Percentiles rank a stretch among this genome's conserved stretches.
Conservation (phyloP, 2,888 invertebrate genomes). For the Tinea pellionella region DNA sequence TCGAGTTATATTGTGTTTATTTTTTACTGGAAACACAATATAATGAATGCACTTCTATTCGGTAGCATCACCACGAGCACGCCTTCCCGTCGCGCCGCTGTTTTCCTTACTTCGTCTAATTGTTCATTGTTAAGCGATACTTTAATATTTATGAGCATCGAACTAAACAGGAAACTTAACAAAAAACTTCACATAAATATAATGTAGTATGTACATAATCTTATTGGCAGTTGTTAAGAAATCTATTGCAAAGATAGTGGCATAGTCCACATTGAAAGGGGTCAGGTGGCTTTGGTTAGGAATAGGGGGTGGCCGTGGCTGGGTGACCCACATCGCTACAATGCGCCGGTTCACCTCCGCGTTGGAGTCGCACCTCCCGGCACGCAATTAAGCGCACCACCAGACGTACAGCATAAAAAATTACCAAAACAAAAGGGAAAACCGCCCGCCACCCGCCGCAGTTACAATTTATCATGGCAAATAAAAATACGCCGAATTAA, state of each 20-base stretch:
- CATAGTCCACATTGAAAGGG: constrained; percentile 28
- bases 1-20: constrained; percentile 50
- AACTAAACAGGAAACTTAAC: no score
- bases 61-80: constrained; percentile 24
- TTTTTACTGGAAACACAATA: constrained; percentile 53
- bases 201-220: not conserved
- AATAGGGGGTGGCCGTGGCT: constrained; percentile 3
- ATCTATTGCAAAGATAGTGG: not conserved
- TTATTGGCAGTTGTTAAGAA: not conserved
- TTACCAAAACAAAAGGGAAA: constrained; percentile 63
- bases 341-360: constrained; percentile 50
- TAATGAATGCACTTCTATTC: constrained; percentile 23
- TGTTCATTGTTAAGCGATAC: not conserved
- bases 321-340: constrained; percentile 57
- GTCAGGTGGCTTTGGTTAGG: constrained; percentile 25
- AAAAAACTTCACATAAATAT: no score
- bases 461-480: constrained; percentile 69
- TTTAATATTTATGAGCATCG: not conserved
- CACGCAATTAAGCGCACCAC: constrained; percentile 52
- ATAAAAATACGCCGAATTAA: constrained; percentile 67
- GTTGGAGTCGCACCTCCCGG: constrained; percentile 34
- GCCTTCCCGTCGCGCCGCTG: constrained; percentile 16
- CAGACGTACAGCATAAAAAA: constrained; percentile 57
- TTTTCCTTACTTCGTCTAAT: not conserved
- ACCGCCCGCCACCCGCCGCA: constrained; percentile 31